phyloP scores from a whole-genome alignment of 2,888 invertebrate species.

The Mimas tiliae region DNA sequence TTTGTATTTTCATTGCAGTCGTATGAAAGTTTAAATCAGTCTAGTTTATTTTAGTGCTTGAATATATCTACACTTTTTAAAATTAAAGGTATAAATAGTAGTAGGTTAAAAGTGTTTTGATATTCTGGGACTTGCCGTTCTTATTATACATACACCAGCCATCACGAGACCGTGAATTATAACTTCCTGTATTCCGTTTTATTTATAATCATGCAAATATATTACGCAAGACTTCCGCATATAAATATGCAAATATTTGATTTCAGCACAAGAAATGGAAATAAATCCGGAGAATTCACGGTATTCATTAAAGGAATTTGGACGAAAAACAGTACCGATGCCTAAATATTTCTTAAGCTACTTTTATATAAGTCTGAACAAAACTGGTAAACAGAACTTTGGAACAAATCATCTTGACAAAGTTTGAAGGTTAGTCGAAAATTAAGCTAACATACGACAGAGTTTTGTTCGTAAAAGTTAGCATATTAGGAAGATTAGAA shows the following conservation, averaged over 20 bases:
- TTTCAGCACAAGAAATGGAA: conserved; percentile 67
- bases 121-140: conserved; percentile 27
- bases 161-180: conserved; percentile 41
- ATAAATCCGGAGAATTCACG: conserved; percentile 53
- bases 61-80: neutral
- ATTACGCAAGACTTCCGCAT: conserved; percentile 66
- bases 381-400: conserved; percentile 2
- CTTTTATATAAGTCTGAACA: neutral
- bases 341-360: conserved; percentile 2
- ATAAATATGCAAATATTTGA: conserved; percentile 69
- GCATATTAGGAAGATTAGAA: conserved; percentile 18
- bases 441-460: conserved; percentile 16
- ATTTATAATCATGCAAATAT: conserved; percentile 72
- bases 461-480: conserved; percentile 23
- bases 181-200: conserved; percentile 49
- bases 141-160: conserved; percentile 50
- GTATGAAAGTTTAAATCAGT: conserved; percentile 18
- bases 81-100: neutral
- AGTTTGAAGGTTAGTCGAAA: conserved; percentile 19
- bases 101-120: conserved; percentile 4
- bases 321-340: conserved; percentile 4
- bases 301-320: conserved; percentile 47
- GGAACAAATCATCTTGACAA: conserved; percentile 12
- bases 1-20: conserved; percentile 3
- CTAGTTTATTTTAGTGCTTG: conserved; percentile 17